A percentile compares a stretch with the other conserved stretches of the same genome.
Evolutionary conservation across 1,140 invertebrate species (phyloP).

Genomic region (Drosophila dunni): DNA sequence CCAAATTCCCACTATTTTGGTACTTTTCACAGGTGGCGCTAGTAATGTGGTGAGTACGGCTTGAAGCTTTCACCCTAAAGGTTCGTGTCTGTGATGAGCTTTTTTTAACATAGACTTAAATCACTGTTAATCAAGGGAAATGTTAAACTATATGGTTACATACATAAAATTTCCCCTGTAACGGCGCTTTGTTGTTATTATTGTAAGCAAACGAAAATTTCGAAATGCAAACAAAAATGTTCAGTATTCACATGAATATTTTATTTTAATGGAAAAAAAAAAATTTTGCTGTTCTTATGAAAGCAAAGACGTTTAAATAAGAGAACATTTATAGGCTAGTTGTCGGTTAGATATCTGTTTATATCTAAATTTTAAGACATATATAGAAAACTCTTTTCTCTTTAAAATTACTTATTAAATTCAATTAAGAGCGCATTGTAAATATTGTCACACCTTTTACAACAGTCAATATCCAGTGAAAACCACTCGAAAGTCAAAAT

Average conservation of each 20-base stretch:
- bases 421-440: constrained; percentile 70
- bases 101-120: not conserved
- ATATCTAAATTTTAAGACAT: too few relatives aligned
- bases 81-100: not conserved
- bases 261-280: too few relatives aligned
- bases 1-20: not conserved
- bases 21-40: not conserved
- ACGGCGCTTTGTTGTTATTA: not conserved
- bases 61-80: not conserved
- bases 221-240: not conserved
- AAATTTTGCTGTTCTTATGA: too few relatives aligned
- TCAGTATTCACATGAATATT: not conserved
- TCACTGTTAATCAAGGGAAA: not conserved
- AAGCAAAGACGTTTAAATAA: too few relatives aligned
- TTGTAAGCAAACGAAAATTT: not conserved
- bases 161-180: not conserved
- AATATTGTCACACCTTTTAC: constrained; percentile 76
- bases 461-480: constrained; percentile 59
- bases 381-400: not conserved
- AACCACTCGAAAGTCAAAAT: constrained; percentile 58
- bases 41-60: not conserved
- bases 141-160: not conserved
- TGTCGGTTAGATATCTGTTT: too few relatives aligned
- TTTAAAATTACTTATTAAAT: constrained; percentile 54
- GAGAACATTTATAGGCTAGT: too few relatives aligned